Conservation (phyloP, 2,113 vertebrate genomes). For the Bombycilla garrulus region DNA sequence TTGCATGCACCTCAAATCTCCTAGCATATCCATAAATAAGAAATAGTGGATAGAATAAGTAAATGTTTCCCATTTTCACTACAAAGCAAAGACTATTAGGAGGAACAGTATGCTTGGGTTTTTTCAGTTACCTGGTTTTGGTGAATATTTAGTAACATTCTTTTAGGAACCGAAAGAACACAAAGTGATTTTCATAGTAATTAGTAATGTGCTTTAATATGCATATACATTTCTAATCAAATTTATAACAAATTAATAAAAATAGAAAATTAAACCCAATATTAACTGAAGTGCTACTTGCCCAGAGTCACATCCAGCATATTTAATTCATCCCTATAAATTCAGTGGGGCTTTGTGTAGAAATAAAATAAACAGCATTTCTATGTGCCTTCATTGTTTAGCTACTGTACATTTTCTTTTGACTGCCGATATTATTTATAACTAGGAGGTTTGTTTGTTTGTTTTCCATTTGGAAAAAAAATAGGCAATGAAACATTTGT, state of each 20-base stretch:
- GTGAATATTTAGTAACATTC: not conserved
- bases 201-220: not conserved
- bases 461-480: conserved; percentile 34
- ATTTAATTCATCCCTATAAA: conserved; percentile 10
- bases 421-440: conserved; percentile 53
- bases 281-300: not conserved
- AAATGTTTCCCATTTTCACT: not conserved
- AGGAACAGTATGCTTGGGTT: rapidly evolving
- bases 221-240: not conserved
- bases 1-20: not conserved
- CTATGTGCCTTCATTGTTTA: conserved; percentile 37
- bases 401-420: conserved; percentile 20
- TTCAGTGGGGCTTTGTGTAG: not conserved
- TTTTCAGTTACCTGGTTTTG: not conserved
- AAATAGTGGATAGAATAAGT: not conserved
- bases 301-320: not conserved
- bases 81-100: not conserved
- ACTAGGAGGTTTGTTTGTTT: conserved; percentile 28
- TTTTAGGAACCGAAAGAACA: not conserved
- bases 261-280: not conserved
- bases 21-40: not conserved
- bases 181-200: not conserved
- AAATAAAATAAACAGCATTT: conserved; percentile 19
- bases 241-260: not conserved
- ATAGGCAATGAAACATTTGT: conserved; percentile 8